These are phyloP conservation scores for Globicephala melas DNA, from an alignment of 2,113 vertebrate species.

Conservation along the genomic window DNA sequence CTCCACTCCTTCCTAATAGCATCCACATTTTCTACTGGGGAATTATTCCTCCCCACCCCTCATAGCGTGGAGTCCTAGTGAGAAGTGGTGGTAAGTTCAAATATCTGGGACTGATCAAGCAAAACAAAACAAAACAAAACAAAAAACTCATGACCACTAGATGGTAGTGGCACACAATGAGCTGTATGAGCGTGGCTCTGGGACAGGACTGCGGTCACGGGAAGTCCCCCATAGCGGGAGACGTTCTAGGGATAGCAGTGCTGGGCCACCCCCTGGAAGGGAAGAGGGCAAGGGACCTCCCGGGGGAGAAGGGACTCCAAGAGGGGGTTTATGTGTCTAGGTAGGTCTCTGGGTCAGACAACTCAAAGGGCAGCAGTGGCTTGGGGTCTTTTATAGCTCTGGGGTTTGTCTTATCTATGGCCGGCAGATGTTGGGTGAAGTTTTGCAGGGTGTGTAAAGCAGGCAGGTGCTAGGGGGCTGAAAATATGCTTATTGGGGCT, in stretches of 20 bases:
- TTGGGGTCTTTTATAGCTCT: background rate
- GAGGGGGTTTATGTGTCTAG: background rate
- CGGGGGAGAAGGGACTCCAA: background rate
- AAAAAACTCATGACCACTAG: background rate
- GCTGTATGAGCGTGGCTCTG: background rate
- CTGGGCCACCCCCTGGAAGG: background rate
- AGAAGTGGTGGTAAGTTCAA: background rate
- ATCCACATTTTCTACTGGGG: background rate
- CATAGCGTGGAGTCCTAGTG: too few relatives aligned
- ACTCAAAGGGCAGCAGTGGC: background rate
- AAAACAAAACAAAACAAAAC: background rate
- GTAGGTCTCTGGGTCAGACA: background rate
- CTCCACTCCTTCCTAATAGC: background rate
- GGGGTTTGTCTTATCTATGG: background rate
- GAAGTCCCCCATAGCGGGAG: background rate
- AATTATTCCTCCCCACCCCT: background rate
- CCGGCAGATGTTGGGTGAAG: background rate
- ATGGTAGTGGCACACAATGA: background rate
- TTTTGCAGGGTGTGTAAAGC: background rate
- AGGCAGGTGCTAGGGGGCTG: background rate
- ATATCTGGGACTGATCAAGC: background rate
- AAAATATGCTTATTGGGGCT: background rate
- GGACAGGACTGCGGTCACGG: background rate
- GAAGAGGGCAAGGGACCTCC: background rate
- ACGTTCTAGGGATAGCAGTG: background rate